Evolutionary conservation across 2,888 invertebrate species (phyloP), one percentile per base, ranked within the genome.

Genomic region (Chrysolina americana): DNA sequence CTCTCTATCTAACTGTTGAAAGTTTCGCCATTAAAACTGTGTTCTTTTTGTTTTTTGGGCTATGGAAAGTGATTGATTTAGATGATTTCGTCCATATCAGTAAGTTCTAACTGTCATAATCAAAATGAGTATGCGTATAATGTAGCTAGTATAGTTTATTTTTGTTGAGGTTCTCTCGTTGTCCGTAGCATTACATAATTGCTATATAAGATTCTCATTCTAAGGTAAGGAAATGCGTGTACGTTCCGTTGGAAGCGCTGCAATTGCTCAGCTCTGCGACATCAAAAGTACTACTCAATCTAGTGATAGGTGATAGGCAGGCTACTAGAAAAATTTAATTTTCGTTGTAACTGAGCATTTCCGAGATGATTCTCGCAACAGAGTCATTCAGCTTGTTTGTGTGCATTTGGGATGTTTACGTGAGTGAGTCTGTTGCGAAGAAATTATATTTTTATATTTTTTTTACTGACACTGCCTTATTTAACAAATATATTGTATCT

Each of bases 381-480:
- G n/a, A 59, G 28, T 59, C 28, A 59, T n/a, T 59, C n/a, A 28
- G 10, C 11, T 59, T 5, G n/a, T n/a, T 47, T 47, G 47, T 17
- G 19, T 1, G 19, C 17, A 19, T 19, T 17, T 59, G n/a, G 17
- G 15, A 13, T 28, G 10, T 15, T 59, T n/a, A 59, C 15, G 5
- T 28, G 17, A 68, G 53, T 68, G 53, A 53, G 15, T 19, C 44
- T 53, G 17, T 19, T 41, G 47, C 19, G 41, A 68, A 1, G 72
- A 68, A 59, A 68, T 74, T 65, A 70, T 69, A 69, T 71, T 71
- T 74, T 64, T 79, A 72, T 78, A 76, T 77, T 79, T 82, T 75
- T 79, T 78, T 79, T 80, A 76, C 76, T 79, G 78, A 82, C 82
- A 82, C 82, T 82, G 82, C 82, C 82, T 82, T 81, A 81, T 80